phyloP scores from a whole-genome alignment of 2,888 invertebrate genomes.

The Augochlorella aurata region DNA sequence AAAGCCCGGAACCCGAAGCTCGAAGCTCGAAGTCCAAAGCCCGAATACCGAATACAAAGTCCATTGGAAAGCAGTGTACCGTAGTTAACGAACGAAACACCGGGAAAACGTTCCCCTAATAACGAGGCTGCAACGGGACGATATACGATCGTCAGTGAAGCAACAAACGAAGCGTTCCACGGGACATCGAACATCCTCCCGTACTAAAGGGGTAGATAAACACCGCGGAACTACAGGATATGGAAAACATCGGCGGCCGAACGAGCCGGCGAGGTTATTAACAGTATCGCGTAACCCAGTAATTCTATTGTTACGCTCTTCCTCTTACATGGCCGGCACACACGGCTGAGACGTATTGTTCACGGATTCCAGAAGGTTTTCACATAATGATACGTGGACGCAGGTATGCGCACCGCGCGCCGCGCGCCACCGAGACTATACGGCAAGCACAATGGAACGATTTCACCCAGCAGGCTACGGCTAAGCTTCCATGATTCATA shows the following conservation, averaged over 20 bases:
- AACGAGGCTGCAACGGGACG: conserved; percentile 16
- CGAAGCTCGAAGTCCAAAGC: not conserved
- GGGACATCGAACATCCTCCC: conserved; percentile 27
- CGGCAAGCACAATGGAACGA: conserved; percentile 49
- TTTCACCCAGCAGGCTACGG: conserved; percentile 28
- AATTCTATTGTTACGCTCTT: conserved; percentile 65
- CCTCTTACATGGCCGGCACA: conserved; percentile 27
- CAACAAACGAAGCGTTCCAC: conserved; percentile 15
- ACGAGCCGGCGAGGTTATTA: conserved; percentile 63
- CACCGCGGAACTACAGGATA: conserved; percentile 26
- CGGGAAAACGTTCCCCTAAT: conserved; percentile 23
- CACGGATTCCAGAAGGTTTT: conserved; percentile 56
- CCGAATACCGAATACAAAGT: conserved; percentile 1
- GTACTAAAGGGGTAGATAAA: conserved; percentile 28
- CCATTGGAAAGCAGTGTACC: conserved; percentile 14
- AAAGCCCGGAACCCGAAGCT: not conserved
- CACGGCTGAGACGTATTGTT: conserved; percentile 51
- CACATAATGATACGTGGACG: conserved; percentile 57
- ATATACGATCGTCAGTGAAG: not conserved
- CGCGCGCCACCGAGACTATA: not conserved
- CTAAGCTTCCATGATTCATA: conserved; percentile 41
- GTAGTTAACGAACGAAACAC: conserved; percentile 24
- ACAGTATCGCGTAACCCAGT: conserved; percentile 64
- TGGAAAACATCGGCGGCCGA: conserved; percentile 37
- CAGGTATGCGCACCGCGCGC: conserved; percentile 27